Base-by-base conservation (phyloP, 2,888 invertebrate species). In the Didymodactylos carnosus region DNA sequence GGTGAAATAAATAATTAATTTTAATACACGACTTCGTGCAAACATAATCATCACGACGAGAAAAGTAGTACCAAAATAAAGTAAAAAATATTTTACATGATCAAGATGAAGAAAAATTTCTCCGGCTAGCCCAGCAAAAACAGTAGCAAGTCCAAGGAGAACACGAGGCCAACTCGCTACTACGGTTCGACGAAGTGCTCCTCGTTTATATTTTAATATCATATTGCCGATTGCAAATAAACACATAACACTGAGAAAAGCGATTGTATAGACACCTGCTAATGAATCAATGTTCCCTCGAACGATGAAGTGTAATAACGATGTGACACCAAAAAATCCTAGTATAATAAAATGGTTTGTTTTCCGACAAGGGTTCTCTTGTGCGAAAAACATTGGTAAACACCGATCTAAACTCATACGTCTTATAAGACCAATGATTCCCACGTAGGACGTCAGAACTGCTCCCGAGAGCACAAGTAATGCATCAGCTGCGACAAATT, bases 381-480 rank as follows among this genome's bases (percentile, higher is more conserved):
- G 35, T 29, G 62, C 29, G 2, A 62, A 62, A 62, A 62, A 62
- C n/a, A 62, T 62, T 2, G 62, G 62, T 62, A 62, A 62, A 62
- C 62, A 62, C 35, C 62, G 62, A 62, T 62, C 62, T n/a, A n/a
- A 62, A 35, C 62, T 62, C 62, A 62, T 62, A 62, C 62, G 62
- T n/a, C 62, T 29, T 35, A 62, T 62, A n/a, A 62, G 35, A 62
- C 62, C 62, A 35, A 35, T 62, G 29, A 62, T 62, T 11, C 62
- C 62, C 29, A 62, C 62, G n/a, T 62, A 62, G 3, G 62, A 62
- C 10, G 62, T 62, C 35, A 62, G n/a, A 10, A 62, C 62, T 35
- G 62, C 29, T 35, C 62, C 62, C 3, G 62, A 62, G 10, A 62
- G n/a, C 6, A 62, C 62, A 62, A 62, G 35, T 62, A 62, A 62